Percentiles rank a stretch among this genome's conserved stretches.
Conservation (phyloP, 2,113 vertebrate genomes). For the Antechinus flavipes region DNA sequence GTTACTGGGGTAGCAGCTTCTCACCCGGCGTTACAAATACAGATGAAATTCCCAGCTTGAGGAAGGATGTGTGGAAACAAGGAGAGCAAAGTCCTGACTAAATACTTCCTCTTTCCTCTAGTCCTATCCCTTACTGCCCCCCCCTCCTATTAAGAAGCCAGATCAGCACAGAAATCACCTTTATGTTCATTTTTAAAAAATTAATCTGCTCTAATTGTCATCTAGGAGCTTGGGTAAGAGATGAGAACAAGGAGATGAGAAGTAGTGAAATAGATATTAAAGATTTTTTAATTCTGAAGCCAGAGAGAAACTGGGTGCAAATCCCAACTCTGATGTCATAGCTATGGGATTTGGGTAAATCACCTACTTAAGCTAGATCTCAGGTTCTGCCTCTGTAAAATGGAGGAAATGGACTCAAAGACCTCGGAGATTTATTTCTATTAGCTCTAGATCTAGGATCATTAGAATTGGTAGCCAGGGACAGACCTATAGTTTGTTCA, state of each 20-base stretch:
- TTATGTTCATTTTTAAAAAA: neutral
- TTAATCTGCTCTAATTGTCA: neutral
- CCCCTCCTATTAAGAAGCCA: neutral
- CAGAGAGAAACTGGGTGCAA: neutral
- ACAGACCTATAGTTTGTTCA: neutral
- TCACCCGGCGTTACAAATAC: neutral
- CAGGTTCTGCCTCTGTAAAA: neutral
- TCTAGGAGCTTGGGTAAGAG: neutral
- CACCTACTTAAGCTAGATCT: neutral
- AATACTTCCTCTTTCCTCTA: neutral
- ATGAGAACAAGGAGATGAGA: neutral
- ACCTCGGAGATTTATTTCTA: neutral
- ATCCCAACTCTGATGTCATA: neutral
- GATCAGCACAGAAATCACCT: neutral
- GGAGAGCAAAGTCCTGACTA: neutral
- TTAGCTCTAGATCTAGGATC: neutral
- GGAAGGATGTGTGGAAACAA: neutral
- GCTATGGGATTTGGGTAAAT: neutral
- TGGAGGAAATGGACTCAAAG: neutral
- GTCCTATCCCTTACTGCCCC: neutral
- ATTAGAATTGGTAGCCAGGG: neutral
- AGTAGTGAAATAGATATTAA: neutral
- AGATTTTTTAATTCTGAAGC: neutral
- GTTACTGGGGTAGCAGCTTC: neutral
- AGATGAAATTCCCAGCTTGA: neutral